These are phyloP conservation scores for Ferrisia virgata DNA, from an alignment of 2,888 invertebrate species.

Conservation along the genomic window DNA sequence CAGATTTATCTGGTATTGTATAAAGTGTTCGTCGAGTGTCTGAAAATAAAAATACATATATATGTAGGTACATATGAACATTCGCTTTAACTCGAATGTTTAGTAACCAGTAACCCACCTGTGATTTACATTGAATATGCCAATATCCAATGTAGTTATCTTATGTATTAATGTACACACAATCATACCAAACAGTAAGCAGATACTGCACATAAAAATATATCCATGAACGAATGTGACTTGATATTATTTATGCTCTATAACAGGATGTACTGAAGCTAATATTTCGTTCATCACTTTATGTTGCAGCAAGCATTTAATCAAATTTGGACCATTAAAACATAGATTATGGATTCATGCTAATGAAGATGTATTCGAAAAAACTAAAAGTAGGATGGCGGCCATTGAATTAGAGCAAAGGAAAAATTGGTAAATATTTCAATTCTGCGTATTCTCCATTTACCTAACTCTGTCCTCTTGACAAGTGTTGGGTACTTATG, in stretches of 20 bases:
- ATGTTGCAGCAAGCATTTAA: constrained; percentile 17
- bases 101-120: too few relatives aligned
- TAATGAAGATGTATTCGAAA: constrained; percentile 92
- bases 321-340: constrained; percentile 71
- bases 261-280: neutral
- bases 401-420: constrained; percentile 80
- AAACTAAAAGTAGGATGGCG: constrained; percentile 87
- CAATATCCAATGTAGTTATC: neutral
- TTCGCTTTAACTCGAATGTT: too few relatives aligned
- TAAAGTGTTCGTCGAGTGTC: too few relatives aligned
- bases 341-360: constrained; percentile 89
- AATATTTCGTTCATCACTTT: neutral
- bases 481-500: too few relatives aligned
- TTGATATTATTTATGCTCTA: too few relatives aligned
- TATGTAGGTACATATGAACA: too few relatives aligned
- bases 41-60: too few relatives aligned
- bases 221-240: neutral
- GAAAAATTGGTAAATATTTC: constrained; percentile 21
- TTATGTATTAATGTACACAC: neutral
- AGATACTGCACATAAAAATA: neutral
- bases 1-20: neutral
- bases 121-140: neutral
- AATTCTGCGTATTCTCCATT: too few relatives aligned
- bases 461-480: too few relatives aligned
- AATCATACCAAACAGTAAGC: too few relatives aligned